Base-by-base conservation (phyloP, 2,888 invertebrate species). In the Plebejus argus region DNA sequence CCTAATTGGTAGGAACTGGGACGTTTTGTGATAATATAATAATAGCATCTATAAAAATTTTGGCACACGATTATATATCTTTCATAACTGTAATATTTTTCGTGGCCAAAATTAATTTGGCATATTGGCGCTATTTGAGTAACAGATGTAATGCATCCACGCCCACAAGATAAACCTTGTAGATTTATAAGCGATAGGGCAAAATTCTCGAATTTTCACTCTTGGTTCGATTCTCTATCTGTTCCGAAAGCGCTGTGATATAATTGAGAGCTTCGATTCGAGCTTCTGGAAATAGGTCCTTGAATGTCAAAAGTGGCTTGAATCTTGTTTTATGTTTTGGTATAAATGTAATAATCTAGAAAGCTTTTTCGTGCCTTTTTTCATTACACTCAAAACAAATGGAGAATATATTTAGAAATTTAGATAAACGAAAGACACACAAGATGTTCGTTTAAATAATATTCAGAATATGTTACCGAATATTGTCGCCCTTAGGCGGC, bases 401-500 rank as follows among this genome's bases (percentile, higher is more conserved):
- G 28, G 15, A 33, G 8, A 66, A 66, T 12, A 66, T 66, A 66
- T 66, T 66, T 66, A 66, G 66, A 66, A 66, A 15, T 66, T 66
- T 66, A 66, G 15, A 66, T 66, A 66, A 66, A 66, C 66, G 28
- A 66, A 66, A 78, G 76, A 70, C 70, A 45, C 61, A 45, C 56
- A 76, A 77, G 78, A 78, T 78, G 79, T 76, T 66, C 45, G 76
- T 74, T 79, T 78, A 77, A 77, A 78, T 78, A 78, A n/a, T n/a
- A n/a, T n/a, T n/a, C n/a, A 76, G 77, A 79, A 78, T 79, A 79
- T 66, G 76, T 72, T 70, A 76, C 78, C 74, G 75, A 77, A 78
- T 77, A 74, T 74, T 74, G 74, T 28, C 74, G 45, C 74, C 74
- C 74, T 74, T 23, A 28, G 74, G 74, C 74, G 15, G 35, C 71